Evolutionary conservation across 92 coral and sea anemone genomes (phyloP).

Genomic region (Porites evermanni): DNA sequence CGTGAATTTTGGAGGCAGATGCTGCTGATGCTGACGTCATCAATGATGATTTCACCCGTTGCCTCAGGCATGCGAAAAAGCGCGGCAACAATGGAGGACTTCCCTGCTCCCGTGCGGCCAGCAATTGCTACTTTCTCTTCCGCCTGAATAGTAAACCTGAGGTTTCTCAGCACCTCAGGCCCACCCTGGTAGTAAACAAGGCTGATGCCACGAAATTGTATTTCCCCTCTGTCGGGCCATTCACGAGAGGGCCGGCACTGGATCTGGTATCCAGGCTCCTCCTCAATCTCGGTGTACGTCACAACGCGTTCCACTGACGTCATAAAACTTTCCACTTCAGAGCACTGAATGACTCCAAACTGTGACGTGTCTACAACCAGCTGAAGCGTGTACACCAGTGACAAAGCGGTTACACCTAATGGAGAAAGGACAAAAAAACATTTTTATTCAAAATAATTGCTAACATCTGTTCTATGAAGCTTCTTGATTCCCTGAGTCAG

Average conservation of each 20-base stretch:
- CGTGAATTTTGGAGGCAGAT: slow-evolving; percentile 25
- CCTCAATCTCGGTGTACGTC: background rate
- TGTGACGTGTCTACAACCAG: background rate
- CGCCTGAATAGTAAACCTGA: background rate
- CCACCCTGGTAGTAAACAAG: slow-evolving; percentile 20
- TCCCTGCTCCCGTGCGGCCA: slow-evolving; percentile 45
- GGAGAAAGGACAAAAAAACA: background rate
- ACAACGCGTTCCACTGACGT: slow-evolving; percentile 15
- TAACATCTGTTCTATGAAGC: background rate
- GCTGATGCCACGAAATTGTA: background rate
- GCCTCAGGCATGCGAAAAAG: slow-evolving; percentile 38
- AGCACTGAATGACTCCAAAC: background rate
- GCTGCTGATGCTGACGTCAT: slow-evolving; percentile 1
- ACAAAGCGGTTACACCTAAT: background rate
- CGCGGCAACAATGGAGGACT: slow-evolving; percentile 38
- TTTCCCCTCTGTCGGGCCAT: slow-evolving; percentile 16
- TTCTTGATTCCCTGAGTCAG: background rate
- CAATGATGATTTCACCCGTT: slow-evolving; percentile 24
- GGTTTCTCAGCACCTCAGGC: background rate
- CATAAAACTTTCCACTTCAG: slow-evolving; percentile 7
- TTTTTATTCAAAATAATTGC: background rate
- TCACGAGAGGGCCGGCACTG: background rate
- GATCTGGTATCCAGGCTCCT: slow-evolving; percentile 15
- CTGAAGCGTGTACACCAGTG: background rate
- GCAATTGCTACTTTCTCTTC: slow-evolving; percentile 22